phyloP scores from a whole-genome alignment of 2,113 vertebrate genomes.

The Nibea coibor region DNA sequence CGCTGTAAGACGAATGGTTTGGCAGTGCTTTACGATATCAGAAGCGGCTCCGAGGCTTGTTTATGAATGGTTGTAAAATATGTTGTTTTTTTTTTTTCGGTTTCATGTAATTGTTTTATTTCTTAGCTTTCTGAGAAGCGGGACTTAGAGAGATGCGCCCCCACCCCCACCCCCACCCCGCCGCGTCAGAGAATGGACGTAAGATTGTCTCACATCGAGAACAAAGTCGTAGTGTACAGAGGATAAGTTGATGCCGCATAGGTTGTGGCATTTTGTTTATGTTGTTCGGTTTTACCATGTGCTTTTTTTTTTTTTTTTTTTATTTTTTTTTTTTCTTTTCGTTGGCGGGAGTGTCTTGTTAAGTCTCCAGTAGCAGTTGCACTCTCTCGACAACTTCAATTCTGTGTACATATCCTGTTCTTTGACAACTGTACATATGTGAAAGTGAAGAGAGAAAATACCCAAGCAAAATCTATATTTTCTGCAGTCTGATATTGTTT shows the following conservation, averaged over 20 bases:
- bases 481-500: constrained; percentile 86
- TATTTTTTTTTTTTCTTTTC: constrained; percentile 41
- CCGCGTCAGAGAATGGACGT: constrained; percentile 59
- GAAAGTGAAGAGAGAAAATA: constrained; percentile 84
- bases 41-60: constrained; percentile 52
- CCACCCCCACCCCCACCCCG: too few species aligned
- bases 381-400: constrained; percentile 69
- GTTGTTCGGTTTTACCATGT: constrained; percentile 73
- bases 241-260: constrained; percentile 70
- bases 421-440: constrained; percentile 87
- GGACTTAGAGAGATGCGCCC: constrained; percentile 59
- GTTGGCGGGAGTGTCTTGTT: constrained; percentile 68
- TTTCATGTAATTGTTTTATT: constrained; percentile 66
- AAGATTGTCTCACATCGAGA: constrained; percentile 71
- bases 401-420: constrained; percentile 85
- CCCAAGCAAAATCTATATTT: constrained; percentile 88
- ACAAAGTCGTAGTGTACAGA: constrained; percentile 79
- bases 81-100: constrained; percentile 29
- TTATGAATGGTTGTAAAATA: constrained; percentile 78
- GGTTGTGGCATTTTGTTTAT: constrained; percentile 69
- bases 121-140: constrained; percentile 70
- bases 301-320: constrained; percentile 53
- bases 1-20: constrained; percentile 45
- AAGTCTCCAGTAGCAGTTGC: constrained; percentile 79
- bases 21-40: constrained; percentile 56